Base-by-base conservation (phyloP, 2,113 vertebrate genomes). In the Heptranchias perlo region DNA sequence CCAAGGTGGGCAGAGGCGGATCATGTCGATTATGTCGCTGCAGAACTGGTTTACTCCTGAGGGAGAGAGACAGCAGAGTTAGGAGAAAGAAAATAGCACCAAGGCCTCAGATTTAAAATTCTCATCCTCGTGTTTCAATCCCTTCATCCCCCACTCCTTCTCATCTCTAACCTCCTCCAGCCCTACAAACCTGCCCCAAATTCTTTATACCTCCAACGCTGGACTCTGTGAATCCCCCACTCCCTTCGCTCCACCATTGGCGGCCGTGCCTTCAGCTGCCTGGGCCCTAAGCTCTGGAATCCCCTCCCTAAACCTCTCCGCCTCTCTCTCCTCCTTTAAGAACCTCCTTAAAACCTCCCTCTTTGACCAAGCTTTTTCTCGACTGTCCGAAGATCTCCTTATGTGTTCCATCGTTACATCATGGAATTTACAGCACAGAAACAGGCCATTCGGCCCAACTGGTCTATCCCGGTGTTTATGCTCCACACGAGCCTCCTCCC, bases 21-120 rank as follows among this genome's bases (percentile, higher is more conserved):
- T 97, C 98, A 98, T 98, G 82, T 98, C 98, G 64, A 98, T 58
- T 44, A 98, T 98, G 96, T 98, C 98, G 21, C 98, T 97, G 96
- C 98, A 98, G 96, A 98, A 98, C 97, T 98, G 98, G 97, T 98
- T 98, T 58, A 98, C 97, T 25, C 98, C 98, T 98, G 84, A 18
- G 54, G 35, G 47, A 62, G 35, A 62, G 35, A 65, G n/a, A 16
- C 35, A n/a, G n/a, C 18, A 39, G 4, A 18, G 69, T 76, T 16
- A 91, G 87, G 58, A n/a, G n/a, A n/a, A n/a, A n/a, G n/a, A n/a
- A 82, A 82, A 1, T 31, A 5, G 3, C 76, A 58, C 3, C 3
- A 18, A 39, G 16, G 18, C 39, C n/a, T 16, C 58, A 10, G 11
- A 7, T 31, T 69, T 7, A 7, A 18, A 82, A 82, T 82, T 82